A percentile compares a stretch with the other conserved stretches of the same genome.
Evolutionary conservation across 1,140 invertebrate genomes (phyloP).

Genomic region (Drosophila teissieri): DNA sequence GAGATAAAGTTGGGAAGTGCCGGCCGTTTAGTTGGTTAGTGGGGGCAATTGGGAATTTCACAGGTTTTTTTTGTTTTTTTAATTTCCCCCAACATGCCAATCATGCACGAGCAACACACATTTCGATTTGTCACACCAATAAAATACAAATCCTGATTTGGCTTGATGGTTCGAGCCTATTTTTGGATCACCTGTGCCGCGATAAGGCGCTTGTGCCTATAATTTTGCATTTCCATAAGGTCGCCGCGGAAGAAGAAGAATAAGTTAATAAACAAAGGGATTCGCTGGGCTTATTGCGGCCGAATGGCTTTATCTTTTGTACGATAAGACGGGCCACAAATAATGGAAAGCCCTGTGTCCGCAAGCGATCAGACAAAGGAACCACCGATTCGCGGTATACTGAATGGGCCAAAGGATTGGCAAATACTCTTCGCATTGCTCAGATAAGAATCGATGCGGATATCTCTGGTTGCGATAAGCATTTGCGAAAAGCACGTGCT

Average conservation of each 20-base stretch:
- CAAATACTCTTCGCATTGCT: conserved; percentile 36
- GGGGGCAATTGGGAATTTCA: conserved; percentile 14
- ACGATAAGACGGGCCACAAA: conserved; percentile 15
- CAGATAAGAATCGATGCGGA: conserved; percentile 22
- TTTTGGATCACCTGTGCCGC: neutral
- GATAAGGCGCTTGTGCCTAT: conserved; percentile 1
- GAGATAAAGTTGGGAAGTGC: conserved; percentile 12
- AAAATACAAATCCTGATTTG: neutral
- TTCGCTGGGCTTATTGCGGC: conserved; percentile 8
- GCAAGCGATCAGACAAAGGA: neutral
- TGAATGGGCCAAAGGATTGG: conserved; percentile 4
- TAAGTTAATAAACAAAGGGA: conserved; percentile 33
- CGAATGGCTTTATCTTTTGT: conserved; percentile 21
- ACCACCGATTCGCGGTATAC: neutral
- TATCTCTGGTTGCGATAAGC: neutral
- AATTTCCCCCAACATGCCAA: no score
- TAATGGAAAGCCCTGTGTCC: neutral
- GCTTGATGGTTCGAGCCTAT: neutral
- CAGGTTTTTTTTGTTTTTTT: neutral
- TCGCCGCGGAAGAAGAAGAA: neutral
- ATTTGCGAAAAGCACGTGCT: conserved; percentile 12
- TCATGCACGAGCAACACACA: no score
- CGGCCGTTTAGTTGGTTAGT: neutral
- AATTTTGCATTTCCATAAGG: conserved; percentile 10
- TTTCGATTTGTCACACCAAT: neutral